A percentile compares a stretch with the other conserved stretches of the same genome.
These are phyloP conservation scores for Thermophis baileyi DNA, from an alignment of 2,113 vertebrate genomes.

Conservation along the genomic window DNA sequence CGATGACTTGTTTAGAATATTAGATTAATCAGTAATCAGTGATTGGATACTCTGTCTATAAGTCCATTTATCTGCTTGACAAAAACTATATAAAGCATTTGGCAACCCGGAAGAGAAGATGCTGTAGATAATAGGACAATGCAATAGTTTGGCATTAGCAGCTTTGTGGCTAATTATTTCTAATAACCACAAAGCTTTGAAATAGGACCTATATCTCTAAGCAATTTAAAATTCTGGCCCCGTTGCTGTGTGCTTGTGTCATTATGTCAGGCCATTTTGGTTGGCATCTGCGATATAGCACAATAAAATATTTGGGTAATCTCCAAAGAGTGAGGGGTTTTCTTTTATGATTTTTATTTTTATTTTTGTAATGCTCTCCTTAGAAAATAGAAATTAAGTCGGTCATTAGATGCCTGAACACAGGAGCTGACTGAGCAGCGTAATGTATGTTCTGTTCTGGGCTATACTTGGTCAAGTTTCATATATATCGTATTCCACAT, in stretches of 20 bases:
- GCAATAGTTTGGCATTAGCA: neutral
- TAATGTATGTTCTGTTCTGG: conserved; percentile 73
- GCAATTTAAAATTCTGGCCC: conserved; percentile 33
- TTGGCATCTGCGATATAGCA: conserved; percentile 54
- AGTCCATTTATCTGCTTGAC: conserved; percentile 26
- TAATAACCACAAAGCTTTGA: conserved; percentile 53
- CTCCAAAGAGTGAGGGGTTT: conserved; percentile 53
- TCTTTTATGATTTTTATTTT: conserved; percentile 45
- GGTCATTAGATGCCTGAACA: conserved; percentile 73
- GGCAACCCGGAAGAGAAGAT: conserved; percentile 25
- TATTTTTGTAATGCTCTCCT: conserved; percentile 53
- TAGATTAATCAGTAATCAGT: conserved; percentile 51
- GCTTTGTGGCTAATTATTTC: conserved; percentile 64
- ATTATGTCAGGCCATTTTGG: conserved; percentile 51
- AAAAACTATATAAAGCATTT: conserved; percentile 25
- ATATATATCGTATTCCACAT: conserved; percentile 83
- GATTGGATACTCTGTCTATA: conserved; percentile 21
- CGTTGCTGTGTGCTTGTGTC: conserved; percentile 43
- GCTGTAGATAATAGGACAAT: conserved; percentile 19
- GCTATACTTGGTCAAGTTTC: conserved; percentile 82
- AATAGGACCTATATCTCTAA: conserved; percentile 36
- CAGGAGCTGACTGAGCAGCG: conserved; percentile 74
- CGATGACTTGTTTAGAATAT: conserved; percentile 43
- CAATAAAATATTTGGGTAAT: conserved; percentile 76
- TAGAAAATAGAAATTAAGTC: conserved; percentile 76